Conservation (phyloP, 2,113 vertebrate species). For the Ochotona princeps region DNA sequence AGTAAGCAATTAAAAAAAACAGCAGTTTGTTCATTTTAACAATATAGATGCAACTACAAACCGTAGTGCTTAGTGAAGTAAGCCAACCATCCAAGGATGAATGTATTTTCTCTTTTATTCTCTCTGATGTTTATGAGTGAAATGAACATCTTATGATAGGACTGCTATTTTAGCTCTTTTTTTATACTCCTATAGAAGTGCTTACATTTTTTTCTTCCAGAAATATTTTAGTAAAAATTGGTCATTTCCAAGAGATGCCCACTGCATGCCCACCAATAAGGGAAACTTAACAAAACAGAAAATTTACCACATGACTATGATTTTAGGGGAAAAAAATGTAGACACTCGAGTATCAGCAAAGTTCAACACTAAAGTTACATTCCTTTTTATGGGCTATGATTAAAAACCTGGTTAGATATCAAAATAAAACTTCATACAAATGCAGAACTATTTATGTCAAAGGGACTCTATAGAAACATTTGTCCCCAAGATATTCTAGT, state of each 20-base stretch:
- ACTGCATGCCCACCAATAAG: slow-evolving; percentile 66
- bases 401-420: slow-evolving; percentile 51
- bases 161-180: no score
- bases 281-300: slow-evolving; percentile 74
- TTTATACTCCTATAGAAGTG: no score
- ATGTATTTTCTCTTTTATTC: no score
- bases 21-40: no score
- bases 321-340: slow-evolving; percentile 56
- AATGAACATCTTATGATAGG: no score
- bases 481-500: slow-evolving; percentile 70
- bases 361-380: slow-evolving; percentile 55
- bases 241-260: slow-evolving; percentile 74
- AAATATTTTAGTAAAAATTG: slow-evolving; percentile 80
- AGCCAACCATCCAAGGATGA: no score
- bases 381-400: slow-evolving; percentile 30
- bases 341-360: slow-evolving; percentile 39
- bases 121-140: no score
- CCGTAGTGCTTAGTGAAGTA: no score
- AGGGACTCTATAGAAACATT: slow-evolving; percentile 33
- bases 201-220: slow-evolving; percentile 79
- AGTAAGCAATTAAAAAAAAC: no score
- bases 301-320: slow-evolving; percentile 68
- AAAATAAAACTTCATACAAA: slow-evolving; percentile 50
- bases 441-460: slow-evolving; percentile 22
- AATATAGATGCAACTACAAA: no score